A percentile compares a stretch with the other conserved stretches of the same genome.
Conservation (phyloP, 2,888 invertebrate genomes). For the Cepaea hortensis region DNA sequence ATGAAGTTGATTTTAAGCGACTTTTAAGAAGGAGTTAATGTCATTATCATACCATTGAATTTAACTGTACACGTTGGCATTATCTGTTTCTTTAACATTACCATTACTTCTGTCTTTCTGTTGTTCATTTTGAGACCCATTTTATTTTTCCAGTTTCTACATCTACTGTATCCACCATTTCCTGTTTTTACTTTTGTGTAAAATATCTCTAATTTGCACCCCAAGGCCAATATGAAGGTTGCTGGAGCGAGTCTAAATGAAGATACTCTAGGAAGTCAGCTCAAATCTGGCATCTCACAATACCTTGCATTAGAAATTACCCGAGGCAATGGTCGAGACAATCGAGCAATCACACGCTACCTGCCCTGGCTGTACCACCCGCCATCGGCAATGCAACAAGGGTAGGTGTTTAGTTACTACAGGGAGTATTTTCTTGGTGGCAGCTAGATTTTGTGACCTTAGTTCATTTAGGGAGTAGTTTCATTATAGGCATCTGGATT, state of each 20-base stretch:
- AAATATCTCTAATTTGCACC: not conserved
- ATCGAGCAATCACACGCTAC: conserved; percentile 86
- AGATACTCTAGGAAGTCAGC: conserved; percentile 95
- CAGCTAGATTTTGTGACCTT: not conserved
- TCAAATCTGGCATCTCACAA: conserved; percentile 94
- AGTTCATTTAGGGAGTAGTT: too few species aligned
- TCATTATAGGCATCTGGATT: too few species aligned
- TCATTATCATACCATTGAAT: too few species aligned
- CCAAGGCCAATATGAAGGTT: conserved; percentile 84
- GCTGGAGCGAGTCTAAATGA: conserved; percentile 82
- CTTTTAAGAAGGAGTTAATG: too few species aligned
- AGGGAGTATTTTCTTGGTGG: too few species aligned
- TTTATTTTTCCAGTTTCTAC: too few species aligned
- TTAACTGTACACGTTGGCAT: too few species aligned
- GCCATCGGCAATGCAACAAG: conserved; percentile 87
- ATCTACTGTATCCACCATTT: too few species aligned
- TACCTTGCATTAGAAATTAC: conserved; percentile 92
- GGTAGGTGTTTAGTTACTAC: conserved; percentile 78
- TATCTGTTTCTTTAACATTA: too few species aligned
- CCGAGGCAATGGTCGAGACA: conserved; percentile 86
- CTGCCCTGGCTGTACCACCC: conserved; percentile 93
- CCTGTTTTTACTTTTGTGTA: not conserved
- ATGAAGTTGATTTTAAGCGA: too few species aligned
- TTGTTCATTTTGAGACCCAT: too few species aligned
- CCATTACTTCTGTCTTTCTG: too few species aligned